Evolutionary conservation across 2,797 vertebrate species (phyloP), one percentile per base, ranked within the genome.

Genomic region (Sorex maritimensis): DNA sequence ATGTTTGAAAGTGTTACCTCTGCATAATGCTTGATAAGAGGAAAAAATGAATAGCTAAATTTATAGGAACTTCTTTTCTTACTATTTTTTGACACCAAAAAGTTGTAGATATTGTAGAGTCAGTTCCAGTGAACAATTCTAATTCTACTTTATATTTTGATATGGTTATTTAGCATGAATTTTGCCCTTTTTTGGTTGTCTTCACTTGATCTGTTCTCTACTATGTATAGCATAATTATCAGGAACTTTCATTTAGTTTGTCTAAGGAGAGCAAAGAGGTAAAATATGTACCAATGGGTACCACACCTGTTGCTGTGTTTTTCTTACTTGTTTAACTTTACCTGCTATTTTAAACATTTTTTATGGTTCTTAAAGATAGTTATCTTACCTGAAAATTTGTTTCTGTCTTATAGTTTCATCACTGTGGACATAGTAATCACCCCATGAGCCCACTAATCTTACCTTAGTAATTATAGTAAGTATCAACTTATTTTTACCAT

Each of bases 351-450:
- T 14, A 28, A 12, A 52, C 28, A 68, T 75, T 3, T 73, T 88
- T 83, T 69, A 83, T 55, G 73, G 11, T 15, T 78, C 5, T 63
- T 38, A 5, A 26, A 82, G 19, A 67, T 85, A 58, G 81, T 91
- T 28, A 81, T 69, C 61, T 88, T 82, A 67, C 34, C n/a, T 86
- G 52, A 28, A 6, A 82, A 77, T 88, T 84, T 92, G 19, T 90
- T 79, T 58, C 13, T 44, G 6, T 65, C 93, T 95, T 90, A 55
- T 90, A 26, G 65, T 9, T 72, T 90, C 46, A 90, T 83, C 10
- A 63, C 10, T 28, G 26, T 30, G 79, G 61, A 90, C 85, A 17
- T 88, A 91, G 88, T 89, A 41, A 55, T 78, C 41, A 23, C 80
- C 88, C 15, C 38, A 83, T 65, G 28, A 94, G 11, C 13, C 41